Evolutionary conservation across 1,140 invertebrate species (phyloP).

Genomic region (Drosophila kikkawai): DNA sequence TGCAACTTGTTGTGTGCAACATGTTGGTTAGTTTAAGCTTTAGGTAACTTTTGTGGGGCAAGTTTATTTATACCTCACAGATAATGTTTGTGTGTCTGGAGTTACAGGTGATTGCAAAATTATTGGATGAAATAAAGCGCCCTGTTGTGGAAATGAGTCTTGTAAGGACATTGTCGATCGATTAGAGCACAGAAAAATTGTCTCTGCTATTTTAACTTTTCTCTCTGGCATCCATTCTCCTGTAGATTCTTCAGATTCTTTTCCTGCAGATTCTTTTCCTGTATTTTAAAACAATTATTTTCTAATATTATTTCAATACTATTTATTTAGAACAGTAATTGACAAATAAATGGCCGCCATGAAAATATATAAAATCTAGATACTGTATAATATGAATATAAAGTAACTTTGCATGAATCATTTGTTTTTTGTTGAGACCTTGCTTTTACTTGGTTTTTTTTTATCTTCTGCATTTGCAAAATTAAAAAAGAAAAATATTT

Average conservation of each 20-base stretch:
- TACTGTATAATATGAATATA: not conserved
- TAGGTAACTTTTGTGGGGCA: not conserved
- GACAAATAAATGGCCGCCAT: not conserved
- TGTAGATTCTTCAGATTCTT: too few species aligned
- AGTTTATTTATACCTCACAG: not conserved
- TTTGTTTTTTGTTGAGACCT: not conserved
- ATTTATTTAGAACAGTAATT: not conserved
- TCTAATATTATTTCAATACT: too few species aligned
- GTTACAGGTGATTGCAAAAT: not conserved
- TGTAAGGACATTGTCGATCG: too few species aligned
- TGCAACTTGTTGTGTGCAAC: constrained; percentile 54
- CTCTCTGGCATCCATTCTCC: too few species aligned
- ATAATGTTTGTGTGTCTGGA: not conserved
- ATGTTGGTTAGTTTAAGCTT: constrained; percentile 12
- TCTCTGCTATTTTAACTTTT: too few species aligned
- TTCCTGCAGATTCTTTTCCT: too few species aligned
- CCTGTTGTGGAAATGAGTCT: too few species aligned
- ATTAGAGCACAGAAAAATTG: too few species aligned
- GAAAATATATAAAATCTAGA: not conserved
- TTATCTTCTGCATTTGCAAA: not conserved
- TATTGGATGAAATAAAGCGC: too few species aligned
- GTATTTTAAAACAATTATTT: not conserved
- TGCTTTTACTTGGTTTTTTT: too few species aligned
- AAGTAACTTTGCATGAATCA: not conserved
- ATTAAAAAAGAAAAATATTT: not conserved